Evolutionary conservation across 2,797 vertebrate genomes (phyloP), one percentile per base, ranked within the genome.

Genomic region (Luscinia luscinia): DNA sequence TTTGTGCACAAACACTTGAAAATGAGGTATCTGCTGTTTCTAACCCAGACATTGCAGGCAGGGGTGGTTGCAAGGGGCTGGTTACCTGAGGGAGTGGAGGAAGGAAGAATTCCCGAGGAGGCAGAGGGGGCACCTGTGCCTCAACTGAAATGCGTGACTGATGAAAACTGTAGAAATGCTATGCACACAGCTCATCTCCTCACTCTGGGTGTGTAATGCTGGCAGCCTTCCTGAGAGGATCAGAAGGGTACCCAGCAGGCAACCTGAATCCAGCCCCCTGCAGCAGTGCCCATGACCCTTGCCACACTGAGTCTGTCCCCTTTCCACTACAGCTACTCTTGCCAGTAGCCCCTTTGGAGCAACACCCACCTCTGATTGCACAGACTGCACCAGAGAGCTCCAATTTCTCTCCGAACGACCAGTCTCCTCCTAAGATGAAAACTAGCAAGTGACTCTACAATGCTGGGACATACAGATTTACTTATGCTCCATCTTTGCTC

Each of bases 291-390:
- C 11, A 4, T 34, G 48, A 28, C 23, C 24, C 24, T 12, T 27
- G 16, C 28, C 23, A 27, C 1, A 0, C 9, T 17, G 9, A 7
- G n/a, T 66, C 40, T 55, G 18, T 4, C 6, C 21, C 15, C 11
- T 76, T 49, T 49, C 38, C 36, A 58, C 45, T 8, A 13, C 9
- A 43, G 22, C 13, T 83, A 5, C 15, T 26, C 34, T 38, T 66
- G 17, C 49, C 26, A 34, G n/a, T 26, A 51, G n/a, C 19, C 7
- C 5, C 4, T 59, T 9, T 38, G 40, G 55, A 79, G 52, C n/a
- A 74, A 43, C 0, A 3, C 17, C 18, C 34, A 27, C 46, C 8
- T 66, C 43, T 23, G 72, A 41, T 5, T 64, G n/a, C 27, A 36
- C 6, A 16, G 6, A 18, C 15, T 80, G 66, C 36, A 52, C 16